These are phyloP conservation scores for Nasonia vitripennis DNA, from an alignment of 1,140 invertebrate genomes.

Conservation along the genomic window DNA sequence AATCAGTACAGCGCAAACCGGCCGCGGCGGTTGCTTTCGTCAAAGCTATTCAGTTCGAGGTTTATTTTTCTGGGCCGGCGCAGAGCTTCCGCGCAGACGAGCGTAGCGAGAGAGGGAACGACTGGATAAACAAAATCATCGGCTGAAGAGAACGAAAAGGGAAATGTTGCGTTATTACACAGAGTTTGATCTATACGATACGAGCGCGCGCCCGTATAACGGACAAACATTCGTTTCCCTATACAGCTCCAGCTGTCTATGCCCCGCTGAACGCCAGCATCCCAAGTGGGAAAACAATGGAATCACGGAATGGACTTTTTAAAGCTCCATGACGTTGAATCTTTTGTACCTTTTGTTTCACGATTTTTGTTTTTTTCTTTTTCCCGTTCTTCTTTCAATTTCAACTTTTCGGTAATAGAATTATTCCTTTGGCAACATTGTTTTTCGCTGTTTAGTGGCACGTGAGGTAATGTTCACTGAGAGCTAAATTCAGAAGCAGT, in stretches of 20 bases:
- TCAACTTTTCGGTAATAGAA: neutral
- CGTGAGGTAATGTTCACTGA: neutral
- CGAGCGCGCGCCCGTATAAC: too few species aligned
- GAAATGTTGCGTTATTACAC: neutral
- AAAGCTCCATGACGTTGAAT: neutral
- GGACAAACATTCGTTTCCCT: neutral
- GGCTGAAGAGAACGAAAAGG: neutral
- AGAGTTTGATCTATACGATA: neutral
- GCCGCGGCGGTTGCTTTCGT: neutral
- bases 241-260: neutral
- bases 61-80: neutral
- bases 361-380: neutral
- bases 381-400: neutral
- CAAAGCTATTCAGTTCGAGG: neutral
- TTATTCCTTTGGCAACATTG: neutral
- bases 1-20: neutral
- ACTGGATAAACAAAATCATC: slow-evolving; percentile 1
- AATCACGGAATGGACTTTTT: slow-evolving; percentile 1
- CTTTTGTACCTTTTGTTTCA: neutral
- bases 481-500: too few species aligned
- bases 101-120: too few species aligned
- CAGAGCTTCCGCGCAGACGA: too few species aligned
- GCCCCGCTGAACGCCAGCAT: neutral
- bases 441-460: neutral
- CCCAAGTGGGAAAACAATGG: neutral